Percentiles rank a stretch among this genome's conserved stretches.
These are phyloP conservation scores for Chitala chitala DNA, from an alignment of 2,113 vertebrate species.

Conservation along the genomic window DNA sequence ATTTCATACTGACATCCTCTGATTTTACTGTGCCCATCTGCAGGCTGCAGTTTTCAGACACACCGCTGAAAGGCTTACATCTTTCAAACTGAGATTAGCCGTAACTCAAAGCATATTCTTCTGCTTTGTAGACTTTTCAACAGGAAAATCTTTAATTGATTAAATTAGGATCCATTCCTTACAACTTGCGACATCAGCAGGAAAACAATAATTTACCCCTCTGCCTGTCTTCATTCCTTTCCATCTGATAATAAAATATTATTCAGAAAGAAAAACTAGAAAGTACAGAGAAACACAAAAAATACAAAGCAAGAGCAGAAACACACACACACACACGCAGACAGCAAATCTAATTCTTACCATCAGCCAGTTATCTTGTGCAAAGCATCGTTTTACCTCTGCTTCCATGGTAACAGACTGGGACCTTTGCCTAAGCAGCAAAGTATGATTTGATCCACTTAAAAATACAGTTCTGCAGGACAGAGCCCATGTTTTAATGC, in stretches of 20 bases:
- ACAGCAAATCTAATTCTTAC: not conserved
- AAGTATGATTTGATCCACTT: not conserved
- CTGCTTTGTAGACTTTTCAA: no score
- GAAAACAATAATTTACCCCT: no score
- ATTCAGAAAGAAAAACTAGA: not conserved
- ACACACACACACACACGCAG: not conserved
- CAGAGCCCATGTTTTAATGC: not conserved
- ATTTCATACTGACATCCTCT: no score
- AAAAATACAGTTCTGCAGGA: not conserved
- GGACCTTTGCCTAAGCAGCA: not conserved
- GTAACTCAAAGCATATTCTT: no score
- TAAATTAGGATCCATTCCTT: not conserved
- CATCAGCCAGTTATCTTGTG: not conserved
- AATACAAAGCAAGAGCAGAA: not conserved
- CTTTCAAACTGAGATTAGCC: no score
- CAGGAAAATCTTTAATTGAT: no score
- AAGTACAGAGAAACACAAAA: not conserved
- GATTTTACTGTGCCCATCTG: no score
- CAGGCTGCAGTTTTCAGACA: no score
- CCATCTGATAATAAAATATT: not conserved
- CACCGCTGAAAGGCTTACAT: no score
- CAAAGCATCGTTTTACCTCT: not conserved
- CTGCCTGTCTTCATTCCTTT: no score
- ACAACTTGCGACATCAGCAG: no score
- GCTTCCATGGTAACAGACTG: not conserved